Conservation (phyloP, 2,888 invertebrate genomes). For the Scrobipalpa costella region DNA sequence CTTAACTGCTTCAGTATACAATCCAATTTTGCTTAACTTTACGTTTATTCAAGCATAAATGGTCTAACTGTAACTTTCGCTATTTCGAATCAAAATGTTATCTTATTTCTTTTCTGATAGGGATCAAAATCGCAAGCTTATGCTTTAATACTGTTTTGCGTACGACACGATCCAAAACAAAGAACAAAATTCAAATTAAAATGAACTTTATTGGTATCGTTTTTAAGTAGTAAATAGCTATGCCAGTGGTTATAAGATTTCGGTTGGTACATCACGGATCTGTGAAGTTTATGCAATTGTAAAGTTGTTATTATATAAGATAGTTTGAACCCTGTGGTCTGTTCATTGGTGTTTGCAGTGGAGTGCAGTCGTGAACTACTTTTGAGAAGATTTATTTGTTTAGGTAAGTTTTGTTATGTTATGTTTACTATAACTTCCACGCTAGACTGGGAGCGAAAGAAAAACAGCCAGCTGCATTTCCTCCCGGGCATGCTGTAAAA, state of each 20-base stretch:
- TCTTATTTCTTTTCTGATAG: background rate
- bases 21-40: background rate
- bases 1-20: background rate
- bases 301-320: slow-evolving; percentile 79
- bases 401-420: slow-evolving; percentile 35
- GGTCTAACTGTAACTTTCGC: background rate
- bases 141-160: background rate
- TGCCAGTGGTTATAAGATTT: background rate
- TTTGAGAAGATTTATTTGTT: slow-evolving; percentile 32
- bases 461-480: too few relatives aligned
- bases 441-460: too few relatives aligned
- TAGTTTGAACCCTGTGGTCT: slow-evolving; percentile 52
- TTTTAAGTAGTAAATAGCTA: background rate
- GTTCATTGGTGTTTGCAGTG: slow-evolving; percentile 64
- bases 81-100: too few relatives aligned
- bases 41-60: background rate
- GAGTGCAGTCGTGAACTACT: slow-evolving; percentile 65
- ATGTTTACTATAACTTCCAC: slow-evolving; percentile 47
- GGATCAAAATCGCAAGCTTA: background rate
- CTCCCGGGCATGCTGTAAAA: too few relatives aligned
- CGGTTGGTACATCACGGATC: slow-evolving; percentile 44
- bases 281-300: slow-evolving; percentile 76
- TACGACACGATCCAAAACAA: background rate
- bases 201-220: background rate
- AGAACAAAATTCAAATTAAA: background rate